Evolutionary conservation across 2,797 vertebrate genomes (phyloP).

Genomic region (Halcyon smyrnensis): DNA sequence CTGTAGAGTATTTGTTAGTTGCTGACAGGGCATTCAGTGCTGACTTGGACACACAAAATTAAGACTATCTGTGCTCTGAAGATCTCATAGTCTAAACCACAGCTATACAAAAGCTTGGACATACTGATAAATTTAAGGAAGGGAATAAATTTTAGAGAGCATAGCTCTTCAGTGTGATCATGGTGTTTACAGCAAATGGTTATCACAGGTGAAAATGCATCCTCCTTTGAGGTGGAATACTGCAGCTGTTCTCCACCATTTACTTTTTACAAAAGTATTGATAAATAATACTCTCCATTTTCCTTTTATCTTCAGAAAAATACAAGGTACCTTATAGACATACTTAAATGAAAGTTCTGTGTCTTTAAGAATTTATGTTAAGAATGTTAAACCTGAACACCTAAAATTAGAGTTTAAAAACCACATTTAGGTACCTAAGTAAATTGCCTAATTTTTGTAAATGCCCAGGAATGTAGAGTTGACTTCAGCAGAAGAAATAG

Average conservation of each 20-base stretch:
- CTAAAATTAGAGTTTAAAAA: conserved; percentile 10
- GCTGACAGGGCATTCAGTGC: background rate
- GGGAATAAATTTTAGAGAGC: background rate
- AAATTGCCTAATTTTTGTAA: background rate
- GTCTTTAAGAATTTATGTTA: background rate
- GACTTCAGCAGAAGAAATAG: background rate
- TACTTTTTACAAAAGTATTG: conserved; percentile 18
- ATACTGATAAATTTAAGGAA: background rate
- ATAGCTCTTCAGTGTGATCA: background rate
- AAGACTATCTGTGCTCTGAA: background rate
- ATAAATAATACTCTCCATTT: background rate
- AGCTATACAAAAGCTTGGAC: background rate
- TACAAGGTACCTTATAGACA: background rate
- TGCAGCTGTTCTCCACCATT: conserved; percentile 49
- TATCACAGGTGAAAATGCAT: conserved; percentile 25
- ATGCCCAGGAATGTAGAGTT: background rate
- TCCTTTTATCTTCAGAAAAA: background rate
- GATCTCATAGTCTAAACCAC: background rate
- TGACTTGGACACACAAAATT: background rate
- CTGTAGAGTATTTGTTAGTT: conserved; percentile 11
- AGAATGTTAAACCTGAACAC: background rate
- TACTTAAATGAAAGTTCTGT: background rate
- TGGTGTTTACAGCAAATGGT: background rate
- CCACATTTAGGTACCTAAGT: background rate
- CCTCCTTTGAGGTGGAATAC: conserved; percentile 33